A percentile compares a stretch with the other conserved stretches of the same genome.
These are phyloP conservation scores for Orthonychiurus folsomi DNA, from an alignment of 2,888 invertebrate genomes.

Conservation along the genomic window DNA sequence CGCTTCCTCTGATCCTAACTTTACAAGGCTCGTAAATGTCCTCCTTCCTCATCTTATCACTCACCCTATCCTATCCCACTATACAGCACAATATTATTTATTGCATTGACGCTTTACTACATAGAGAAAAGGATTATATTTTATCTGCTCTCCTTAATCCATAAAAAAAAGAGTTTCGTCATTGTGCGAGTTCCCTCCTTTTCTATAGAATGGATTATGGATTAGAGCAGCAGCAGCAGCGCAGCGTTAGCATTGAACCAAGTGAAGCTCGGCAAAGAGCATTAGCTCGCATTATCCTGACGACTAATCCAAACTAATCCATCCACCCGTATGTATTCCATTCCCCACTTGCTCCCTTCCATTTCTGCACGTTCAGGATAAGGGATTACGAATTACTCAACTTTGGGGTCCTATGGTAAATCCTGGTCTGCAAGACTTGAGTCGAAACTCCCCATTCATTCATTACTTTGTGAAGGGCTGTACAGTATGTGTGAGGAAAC, in stretches of 20 bases:
- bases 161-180: neutral
- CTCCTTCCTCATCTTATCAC: too few relatives aligned
- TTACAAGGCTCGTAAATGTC: too few relatives aligned
- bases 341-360: neutral
- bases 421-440: too few relatives aligned
- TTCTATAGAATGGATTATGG: slow-evolving; percentile 2
- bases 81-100: too few relatives aligned
- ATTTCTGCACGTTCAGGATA: neutral
- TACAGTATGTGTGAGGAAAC: too few relatives aligned
- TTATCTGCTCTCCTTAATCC: neutral
- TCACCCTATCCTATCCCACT: too few relatives aligned
- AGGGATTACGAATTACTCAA: neutral
- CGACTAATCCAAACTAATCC: too few relatives aligned
- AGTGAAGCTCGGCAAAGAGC: slow-evolving; percentile 4
- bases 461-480: neutral
- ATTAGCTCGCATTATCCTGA: slow-evolving; percentile 3
- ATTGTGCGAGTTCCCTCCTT: neutral
- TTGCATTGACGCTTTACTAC: too few relatives aligned
- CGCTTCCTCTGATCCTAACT: too few relatives aligned
- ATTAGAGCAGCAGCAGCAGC: neutral
- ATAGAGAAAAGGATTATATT: too few relatives aligned
- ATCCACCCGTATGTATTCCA: neutral
- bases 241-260: neutral
- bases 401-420: neutral
- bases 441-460: too few relatives aligned